Evolutionary conservation across 2,888 invertebrate genomes (phyloP).

Genomic region (Sinhomidia bicolor): DNA sequence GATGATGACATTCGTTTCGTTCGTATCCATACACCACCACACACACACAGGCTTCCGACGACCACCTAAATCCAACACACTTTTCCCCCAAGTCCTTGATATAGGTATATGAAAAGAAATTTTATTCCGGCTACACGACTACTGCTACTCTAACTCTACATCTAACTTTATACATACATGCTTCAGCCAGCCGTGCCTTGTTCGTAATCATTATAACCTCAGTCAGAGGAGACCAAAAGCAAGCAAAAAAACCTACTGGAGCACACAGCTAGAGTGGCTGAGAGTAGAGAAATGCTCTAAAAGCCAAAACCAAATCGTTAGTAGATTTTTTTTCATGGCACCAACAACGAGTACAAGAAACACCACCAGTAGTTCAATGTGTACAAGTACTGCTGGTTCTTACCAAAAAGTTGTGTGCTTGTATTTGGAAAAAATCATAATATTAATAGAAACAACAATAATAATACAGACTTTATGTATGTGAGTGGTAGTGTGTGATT

Average conservation of each 20-base stretch:
- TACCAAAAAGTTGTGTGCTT: background rate
- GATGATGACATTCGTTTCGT: background rate
- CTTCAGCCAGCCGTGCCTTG: background rate
- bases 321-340: background rate
- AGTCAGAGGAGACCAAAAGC: background rate
- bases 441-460: background rate
- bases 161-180: background rate
- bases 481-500: background rate
- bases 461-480: background rate
- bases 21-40: background rate
- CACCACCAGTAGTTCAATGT: background rate
- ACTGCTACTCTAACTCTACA: background rate
- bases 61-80: background rate
- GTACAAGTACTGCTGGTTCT: background rate
- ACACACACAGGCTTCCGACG: background rate
- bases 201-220: background rate
- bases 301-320: conserved; percentile 19
- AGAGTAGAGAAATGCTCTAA: background rate
- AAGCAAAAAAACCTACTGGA: background rate
- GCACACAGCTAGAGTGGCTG: background rate
- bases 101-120: background rate
- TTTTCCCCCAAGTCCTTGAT: background rate
- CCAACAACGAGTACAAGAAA: background rate
- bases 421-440: background rate
- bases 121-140: background rate